Conservation (phyloP, 2,888 invertebrate species). For the Trileptium ribeirensis region DNA sequence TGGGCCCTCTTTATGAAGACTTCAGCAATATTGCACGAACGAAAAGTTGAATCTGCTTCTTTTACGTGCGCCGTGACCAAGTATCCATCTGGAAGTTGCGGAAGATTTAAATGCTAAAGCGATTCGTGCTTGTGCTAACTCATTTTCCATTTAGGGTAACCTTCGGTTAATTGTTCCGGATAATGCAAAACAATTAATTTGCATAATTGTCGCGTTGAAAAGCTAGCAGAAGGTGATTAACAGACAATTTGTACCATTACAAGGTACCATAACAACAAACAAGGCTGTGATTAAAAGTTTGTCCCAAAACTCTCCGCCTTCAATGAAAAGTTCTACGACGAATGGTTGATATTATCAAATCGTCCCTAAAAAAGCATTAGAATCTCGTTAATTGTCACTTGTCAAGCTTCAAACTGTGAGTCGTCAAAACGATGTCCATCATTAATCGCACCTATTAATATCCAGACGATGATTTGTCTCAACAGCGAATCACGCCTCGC, state of each 20-base stretch:
- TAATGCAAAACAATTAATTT: conserved; percentile 51
- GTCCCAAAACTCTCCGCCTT: not conserved
- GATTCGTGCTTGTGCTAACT: conserved; percentile 45
- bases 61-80: conserved; percentile 19
- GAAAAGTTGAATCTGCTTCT: conserved; percentile 10
- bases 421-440: not conserved
- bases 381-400: not conserved
- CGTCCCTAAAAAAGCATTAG: not conserved
- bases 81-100: conserved; percentile 14
- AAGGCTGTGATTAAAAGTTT: not conserved
- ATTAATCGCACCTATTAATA: not conserved
- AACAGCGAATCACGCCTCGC: not conserved
- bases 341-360: not conserved
- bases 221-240: no score
- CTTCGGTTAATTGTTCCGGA: conserved; percentile 49
- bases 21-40: no score
- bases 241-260: no score
- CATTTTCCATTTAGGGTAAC: conserved; percentile 44
- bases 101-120: conserved; percentile 41
- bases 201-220: no score
- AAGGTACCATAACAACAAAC: no score
- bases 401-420: conserved; percentile 4
- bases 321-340: not conserved
- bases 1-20: not conserved
- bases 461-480: not conserved